Percentiles rank a stretch among this genome's conserved stretches.
Conservation (phyloP, 2,888 invertebrate species). For the Rotaria sp. region DNA sequence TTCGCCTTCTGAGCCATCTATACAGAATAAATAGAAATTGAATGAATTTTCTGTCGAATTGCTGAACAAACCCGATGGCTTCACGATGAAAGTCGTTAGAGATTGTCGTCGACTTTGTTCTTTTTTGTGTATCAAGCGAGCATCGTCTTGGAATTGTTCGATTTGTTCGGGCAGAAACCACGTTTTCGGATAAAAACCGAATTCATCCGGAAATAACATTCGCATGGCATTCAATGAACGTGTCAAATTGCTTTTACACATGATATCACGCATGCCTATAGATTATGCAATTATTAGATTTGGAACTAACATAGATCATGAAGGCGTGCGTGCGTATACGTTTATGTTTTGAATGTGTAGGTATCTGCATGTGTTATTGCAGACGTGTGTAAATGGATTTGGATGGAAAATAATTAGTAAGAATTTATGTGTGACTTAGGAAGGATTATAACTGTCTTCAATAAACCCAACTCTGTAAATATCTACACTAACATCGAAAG, state of each 20-base stretch:
- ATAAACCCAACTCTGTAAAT: too few relatives aligned
- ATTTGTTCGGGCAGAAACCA: slow-evolving; percentile 58
- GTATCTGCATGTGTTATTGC: too few relatives aligned
- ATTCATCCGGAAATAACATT: slow-evolving; percentile 56
- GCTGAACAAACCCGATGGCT: slow-evolving; percentile 48
- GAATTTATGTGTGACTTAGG: too few relatives aligned
- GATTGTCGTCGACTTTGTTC: slow-evolving; percentile 38
- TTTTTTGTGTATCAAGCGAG: slow-evolving; percentile 33
- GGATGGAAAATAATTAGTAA: too few relatives aligned
- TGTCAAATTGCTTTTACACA: slow-evolving; percentile 56
- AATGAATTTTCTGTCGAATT: not conserved
- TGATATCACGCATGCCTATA: slow-evolving; percentile 56
- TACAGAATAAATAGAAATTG: not conserved
- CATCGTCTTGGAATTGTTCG: slow-evolving; percentile 47
- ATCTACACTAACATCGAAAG: too few relatives aligned
- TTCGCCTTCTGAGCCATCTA: slow-evolving; percentile 57
- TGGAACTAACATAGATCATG: not conserved
- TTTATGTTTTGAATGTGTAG: too few relatives aligned
- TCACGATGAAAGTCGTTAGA: slow-evolving; percentile 56
- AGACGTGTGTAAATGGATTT: too few relatives aligned
- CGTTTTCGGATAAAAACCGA: slow-evolving; percentile 57
- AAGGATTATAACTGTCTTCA: too few relatives aligned
- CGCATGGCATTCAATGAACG: slow-evolving; percentile 56
- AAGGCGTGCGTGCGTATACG: too few relatives aligned
- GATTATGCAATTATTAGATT: too few relatives aligned